phyloP scores from a whole-genome alignment of 2,113 vertebrate species.

The Eretmochelys imbricata region DNA sequence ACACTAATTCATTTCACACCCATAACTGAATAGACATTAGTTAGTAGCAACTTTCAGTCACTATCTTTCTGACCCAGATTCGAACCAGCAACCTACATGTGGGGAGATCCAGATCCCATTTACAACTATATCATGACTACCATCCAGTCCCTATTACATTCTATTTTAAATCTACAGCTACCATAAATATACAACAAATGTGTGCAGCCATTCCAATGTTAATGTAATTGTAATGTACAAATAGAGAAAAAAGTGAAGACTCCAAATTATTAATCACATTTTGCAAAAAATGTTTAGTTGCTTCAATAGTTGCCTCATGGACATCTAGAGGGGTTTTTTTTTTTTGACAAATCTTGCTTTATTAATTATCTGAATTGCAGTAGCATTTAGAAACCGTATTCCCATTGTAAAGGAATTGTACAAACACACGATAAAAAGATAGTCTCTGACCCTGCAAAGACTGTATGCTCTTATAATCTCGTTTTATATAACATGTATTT shows the following conservation, averaged over 20 bases:
- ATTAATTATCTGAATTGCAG: neutral
- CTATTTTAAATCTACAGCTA: neutral
- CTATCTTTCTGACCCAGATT: neutral
- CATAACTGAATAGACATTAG: neutral
- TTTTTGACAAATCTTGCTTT: neutral
- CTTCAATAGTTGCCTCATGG: neutral
- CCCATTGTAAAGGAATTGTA: neutral
- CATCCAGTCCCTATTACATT: neutral
- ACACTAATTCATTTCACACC: neutral
- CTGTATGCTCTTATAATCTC: neutral
- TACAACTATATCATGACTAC: neutral
- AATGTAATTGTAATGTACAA: neutral
- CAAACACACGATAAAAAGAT: neutral
- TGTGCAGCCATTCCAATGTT: neutral
- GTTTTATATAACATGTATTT: neutral
- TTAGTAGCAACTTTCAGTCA: neutral
- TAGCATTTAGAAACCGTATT: neutral
- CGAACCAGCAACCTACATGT: neutral
- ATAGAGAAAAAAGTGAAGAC: neutral
- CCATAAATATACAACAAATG: neutral
- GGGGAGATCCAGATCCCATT: neutral
- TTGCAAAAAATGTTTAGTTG: constrained; percentile 27
- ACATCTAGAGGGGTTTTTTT: neutral
- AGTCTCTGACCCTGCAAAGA: neutral
- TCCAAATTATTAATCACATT: neutral